These are phyloP conservation scores for Cyprinodon tularosa DNA, from an alignment of 2,113 vertebrate genomes.

Conservation along the genomic window DNA sequence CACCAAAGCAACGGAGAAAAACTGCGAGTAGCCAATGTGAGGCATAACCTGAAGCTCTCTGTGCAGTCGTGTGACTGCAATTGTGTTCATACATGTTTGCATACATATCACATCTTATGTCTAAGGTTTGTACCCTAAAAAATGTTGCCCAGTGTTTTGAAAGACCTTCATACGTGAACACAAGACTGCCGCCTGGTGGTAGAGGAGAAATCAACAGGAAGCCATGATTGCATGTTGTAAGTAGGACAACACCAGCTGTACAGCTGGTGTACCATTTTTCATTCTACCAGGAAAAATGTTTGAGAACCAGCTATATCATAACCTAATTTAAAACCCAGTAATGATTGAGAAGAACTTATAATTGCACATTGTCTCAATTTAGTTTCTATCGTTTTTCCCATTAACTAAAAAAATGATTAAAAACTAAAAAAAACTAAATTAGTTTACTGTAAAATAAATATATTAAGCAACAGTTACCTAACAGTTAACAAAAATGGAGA, in stretches of 20 bases:
- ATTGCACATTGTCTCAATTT: no score
- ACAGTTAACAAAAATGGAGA: not conserved
- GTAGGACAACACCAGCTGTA: not conserved
- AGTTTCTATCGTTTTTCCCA: no score
- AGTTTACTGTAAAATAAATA: not conserved
- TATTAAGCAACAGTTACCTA: not conserved
- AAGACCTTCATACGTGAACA: not conserved
- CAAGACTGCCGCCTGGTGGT: constrained; percentile 62
- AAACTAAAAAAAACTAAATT: not conserved
- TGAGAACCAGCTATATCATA: not conserved
- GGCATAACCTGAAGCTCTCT: no score
- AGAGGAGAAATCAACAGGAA: constrained; percentile 9
- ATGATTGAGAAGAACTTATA: no score
- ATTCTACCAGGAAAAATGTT: not conserved
- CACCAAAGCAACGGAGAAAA: no score
- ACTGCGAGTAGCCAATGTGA: no score
- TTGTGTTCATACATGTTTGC: no score
- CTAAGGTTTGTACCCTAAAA: not conserved
- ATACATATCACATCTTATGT: not conserved
- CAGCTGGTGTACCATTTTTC: no score
- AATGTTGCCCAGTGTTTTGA: not conserved
- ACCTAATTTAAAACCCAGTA: not conserved
- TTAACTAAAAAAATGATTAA: no score
- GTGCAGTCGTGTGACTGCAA: no score
- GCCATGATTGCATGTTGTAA: not conserved